Base-by-base conservation (phyloP, 1,140 invertebrate species). In the Yoshiicerus persimilis region DNA sequence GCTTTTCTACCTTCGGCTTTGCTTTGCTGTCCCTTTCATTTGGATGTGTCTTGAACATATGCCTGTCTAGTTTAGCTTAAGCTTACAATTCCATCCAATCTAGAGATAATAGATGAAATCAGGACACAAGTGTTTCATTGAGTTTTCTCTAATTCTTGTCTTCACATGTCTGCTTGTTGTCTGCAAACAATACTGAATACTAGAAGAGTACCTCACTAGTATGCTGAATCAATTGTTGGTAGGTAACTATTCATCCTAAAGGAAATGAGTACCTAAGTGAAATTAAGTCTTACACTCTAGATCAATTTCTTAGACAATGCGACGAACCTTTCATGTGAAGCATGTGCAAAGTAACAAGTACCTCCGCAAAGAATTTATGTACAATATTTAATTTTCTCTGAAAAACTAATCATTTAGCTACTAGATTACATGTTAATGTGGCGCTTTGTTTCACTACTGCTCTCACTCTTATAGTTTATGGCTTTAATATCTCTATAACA, bases 141-240 rank as follows among this genome's bases (percentile, higher is more conserved):
- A 34, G 75, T 80, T 80, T 80, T 80, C 75, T 80, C 75, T 36
- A 80, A 80, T 80, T 70, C 75, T 80, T n/a, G 64, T 80, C 75
- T 38, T 80, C 34, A 34, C 75, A 20, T 38, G 27, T 36, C 32
- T 80, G 20, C 8, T 9, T 80, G 16, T 36, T 38, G 30, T 80
- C 20, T 80, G 34, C 32, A 80, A 36, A 38, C 47, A 56, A 56
- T 56, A n/a, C 47, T n/a, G n/a, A n/a, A n/a, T n/a, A n/a, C n/a
- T n/a, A n/a, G n/a, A 6, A 56, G 47, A 56, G 20, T 56, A 56
- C n/a, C n/a, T n/a, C n/a, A n/a, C n/a, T n/a, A n/a, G n/a, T n/a
- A n/a, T n/a, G n/a, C n/a, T n/a, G n/a, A n/a, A n/a, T n/a, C n/a
- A n/a, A n/a, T n/a, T n/a, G n/a, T n/a, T n/a, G n/a, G n/a, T n/a